phyloP scores from a whole-genome alignment of 2,113 vertebrate genomes.

The Silurus glanis region DNA sequence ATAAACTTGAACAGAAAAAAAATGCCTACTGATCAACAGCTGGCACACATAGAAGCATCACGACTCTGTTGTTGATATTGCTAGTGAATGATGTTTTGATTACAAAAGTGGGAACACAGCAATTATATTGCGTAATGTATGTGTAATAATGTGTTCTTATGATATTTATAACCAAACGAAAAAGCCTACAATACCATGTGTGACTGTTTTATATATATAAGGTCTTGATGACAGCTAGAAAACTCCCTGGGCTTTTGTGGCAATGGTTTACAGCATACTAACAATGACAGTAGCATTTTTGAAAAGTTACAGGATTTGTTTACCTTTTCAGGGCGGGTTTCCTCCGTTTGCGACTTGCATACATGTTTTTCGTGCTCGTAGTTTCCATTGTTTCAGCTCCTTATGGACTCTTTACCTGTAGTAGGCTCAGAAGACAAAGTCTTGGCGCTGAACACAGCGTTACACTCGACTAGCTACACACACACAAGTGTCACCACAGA shows the following conservation, averaged over 20 bases:
- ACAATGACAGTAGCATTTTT: neutral
- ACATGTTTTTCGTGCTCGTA: conserved; percentile 70
- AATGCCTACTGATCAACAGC: neutral
- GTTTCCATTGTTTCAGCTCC: neutral
- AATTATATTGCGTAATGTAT: neutral
- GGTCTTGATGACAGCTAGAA: no score
- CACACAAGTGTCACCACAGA: neutral
- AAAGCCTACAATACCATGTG: no score
- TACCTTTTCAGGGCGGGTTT: conserved; percentile 84
- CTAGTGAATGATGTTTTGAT: neutral
- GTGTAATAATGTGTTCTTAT: no score
- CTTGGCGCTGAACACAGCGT: neutral
- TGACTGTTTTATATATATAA: no score
- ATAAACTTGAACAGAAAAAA: neutral
- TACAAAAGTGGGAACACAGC: neutral
- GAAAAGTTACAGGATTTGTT: conserved; percentile 6
- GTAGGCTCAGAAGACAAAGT: neutral
- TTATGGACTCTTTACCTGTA: neutral
- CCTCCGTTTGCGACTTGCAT: conserved; percentile 82
- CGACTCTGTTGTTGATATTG: neutral
- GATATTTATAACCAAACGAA: no score
- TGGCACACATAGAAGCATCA: neutral
- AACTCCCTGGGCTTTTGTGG: no score
- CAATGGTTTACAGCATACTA: neutral
- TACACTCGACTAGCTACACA: neutral